phyloP scores from a whole-genome alignment of 2,888 invertebrate species.

The Listrodromus nycthemerus region DNA sequence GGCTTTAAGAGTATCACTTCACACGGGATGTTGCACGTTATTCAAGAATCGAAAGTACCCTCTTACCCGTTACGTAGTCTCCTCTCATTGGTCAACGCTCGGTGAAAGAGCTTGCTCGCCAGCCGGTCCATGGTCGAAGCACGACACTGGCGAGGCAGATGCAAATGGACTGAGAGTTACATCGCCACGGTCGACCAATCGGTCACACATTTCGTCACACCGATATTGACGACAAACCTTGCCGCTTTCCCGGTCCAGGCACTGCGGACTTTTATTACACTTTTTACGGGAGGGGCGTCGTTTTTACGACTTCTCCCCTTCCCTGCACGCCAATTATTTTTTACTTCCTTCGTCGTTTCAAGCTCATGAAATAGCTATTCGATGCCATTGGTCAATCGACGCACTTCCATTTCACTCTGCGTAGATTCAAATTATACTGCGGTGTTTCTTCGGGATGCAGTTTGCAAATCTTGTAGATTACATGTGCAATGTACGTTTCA shows the following conservation, averaged over 20 bases:
- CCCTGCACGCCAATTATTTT: not conserved
- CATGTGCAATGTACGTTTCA: no score
- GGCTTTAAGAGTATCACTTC: slow-evolving; percentile 44
- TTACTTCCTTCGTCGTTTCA: not conserved
- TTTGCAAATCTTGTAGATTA: no score
- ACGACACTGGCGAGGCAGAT: slow-evolving; percentile 23
- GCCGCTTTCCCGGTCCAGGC: slow-evolving; percentile 18
- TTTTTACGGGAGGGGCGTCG: not conserved
- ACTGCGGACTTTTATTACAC: slow-evolving; percentile 32
- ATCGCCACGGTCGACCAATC: slow-evolving; percentile 71
- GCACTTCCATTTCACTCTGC: no score
- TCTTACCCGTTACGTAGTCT: slow-evolving; percentile 39
- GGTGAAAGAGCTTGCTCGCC: slow-evolving; percentile 16
- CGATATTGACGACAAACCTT: slow-evolving; percentile 27
- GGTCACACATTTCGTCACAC: slow-evolving; percentile 49
- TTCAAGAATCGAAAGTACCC: slow-evolving; percentile 38
- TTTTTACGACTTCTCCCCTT: slow-evolving; percentile 23
- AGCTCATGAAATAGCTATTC: no score
- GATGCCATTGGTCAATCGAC: no score
- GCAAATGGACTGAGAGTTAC: slow-evolving; percentile 75
- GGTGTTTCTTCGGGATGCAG: no score
- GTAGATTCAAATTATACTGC: no score
- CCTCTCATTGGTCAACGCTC: slow-evolving; percentile 44
- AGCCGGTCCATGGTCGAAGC: not conserved
- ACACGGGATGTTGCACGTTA: slow-evolving; percentile 49